These are phyloP conservation scores for Neuroscelio doddi DNA, from an alignment of 2,888 invertebrate genomes.

Conservation along the genomic window DNA sequence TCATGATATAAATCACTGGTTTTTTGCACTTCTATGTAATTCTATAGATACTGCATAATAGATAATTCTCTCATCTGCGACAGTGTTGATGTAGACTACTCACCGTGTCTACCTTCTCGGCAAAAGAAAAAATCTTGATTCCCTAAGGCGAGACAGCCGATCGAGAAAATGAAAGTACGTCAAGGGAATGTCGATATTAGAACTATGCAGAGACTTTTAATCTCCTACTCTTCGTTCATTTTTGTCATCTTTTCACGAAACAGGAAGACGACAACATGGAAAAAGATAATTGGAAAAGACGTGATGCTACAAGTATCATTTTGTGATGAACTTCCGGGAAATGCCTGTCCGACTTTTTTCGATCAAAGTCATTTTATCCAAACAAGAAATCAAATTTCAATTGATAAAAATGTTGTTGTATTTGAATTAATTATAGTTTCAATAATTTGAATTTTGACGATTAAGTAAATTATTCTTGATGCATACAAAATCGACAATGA, in stretches of 20 bases:
- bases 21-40: slow-evolving; percentile 16
- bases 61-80: slow-evolving; percentile 21
- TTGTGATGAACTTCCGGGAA: not conserved
- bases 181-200: slow-evolving; percentile 19
- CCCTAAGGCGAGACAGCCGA: slow-evolving; percentile 17
- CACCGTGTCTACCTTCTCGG: slow-evolving; percentile 8
- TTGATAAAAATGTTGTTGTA: no score
- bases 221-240: slow-evolving; percentile 12
- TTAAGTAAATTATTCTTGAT: no score
- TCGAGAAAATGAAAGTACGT: slow-evolving; percentile 34
- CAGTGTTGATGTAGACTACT: slow-evolving; percentile 12
- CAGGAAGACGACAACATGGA: slow-evolving; percentile 22
- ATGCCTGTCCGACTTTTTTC: not conserved
- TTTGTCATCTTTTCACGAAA: slow-evolving; percentile 10
- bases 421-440: no score
- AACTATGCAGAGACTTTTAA: slow-evolving; percentile 11
- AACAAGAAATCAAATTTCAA: not conserved
- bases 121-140: slow-evolving; percentile 20
- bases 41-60: slow-evolving; percentile 11
- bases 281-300: slow-evolving; percentile 11
- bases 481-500: no score
- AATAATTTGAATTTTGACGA: no score
- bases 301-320: slow-evolving; percentile 1
- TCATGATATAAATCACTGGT: slow-evolving; percentile 30
- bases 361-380: no score